Evolutionary conservation across 2,113 vertebrate genomes (phyloP).

Genomic region (Platichthys flesus): DNA sequence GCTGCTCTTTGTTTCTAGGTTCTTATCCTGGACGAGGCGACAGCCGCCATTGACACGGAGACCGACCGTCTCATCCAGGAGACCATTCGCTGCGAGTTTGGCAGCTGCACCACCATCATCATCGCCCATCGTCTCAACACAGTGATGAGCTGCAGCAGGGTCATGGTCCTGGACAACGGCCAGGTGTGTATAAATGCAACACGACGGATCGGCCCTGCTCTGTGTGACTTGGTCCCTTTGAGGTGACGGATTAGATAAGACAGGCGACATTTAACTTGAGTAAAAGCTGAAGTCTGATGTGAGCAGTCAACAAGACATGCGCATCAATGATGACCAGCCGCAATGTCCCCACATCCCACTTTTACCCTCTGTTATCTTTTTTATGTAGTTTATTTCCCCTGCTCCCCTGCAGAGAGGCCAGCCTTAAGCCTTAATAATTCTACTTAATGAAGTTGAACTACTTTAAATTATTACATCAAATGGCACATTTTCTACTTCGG

Average conservation of each 20-base stretch:
- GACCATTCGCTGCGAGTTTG: slow-evolving; percentile 91
- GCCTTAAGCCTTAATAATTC: neutral
- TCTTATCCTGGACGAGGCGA: slow-evolving; percentile 95
- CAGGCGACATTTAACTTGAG: neutral
- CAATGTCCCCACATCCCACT: neutral
- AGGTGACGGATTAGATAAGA: slow-evolving; percentile 19
- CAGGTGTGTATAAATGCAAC: slow-evolving; percentile 83
- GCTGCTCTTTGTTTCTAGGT: slow-evolving; percentile 79
- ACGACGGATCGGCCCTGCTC: slow-evolving; percentile 21
- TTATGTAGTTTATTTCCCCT: slow-evolving; percentile 4
- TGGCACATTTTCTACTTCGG: neutral
- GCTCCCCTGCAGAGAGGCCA: neutral
- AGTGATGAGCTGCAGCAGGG: slow-evolving; percentile 92
- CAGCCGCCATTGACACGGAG: slow-evolving; percentile 94
- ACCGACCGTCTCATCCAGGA: slow-evolving; percentile 94
- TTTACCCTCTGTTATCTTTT: slow-evolving; percentile 4
- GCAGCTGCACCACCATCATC: slow-evolving; percentile 93
- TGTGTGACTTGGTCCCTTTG: slow-evolving; percentile 26
- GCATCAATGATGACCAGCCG: neutral
- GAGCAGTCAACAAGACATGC: slow-evolving; percentile 9
- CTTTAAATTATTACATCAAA: neutral
- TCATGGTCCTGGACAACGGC: slow-evolving; percentile 96
- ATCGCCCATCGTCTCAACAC: slow-evolving; percentile 97
- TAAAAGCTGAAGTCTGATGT: neutral
- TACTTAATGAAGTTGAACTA: neutral